Conservation (phyloP, 2,797 vertebrate genomes). For the Mionectes olivaceus region DNA sequence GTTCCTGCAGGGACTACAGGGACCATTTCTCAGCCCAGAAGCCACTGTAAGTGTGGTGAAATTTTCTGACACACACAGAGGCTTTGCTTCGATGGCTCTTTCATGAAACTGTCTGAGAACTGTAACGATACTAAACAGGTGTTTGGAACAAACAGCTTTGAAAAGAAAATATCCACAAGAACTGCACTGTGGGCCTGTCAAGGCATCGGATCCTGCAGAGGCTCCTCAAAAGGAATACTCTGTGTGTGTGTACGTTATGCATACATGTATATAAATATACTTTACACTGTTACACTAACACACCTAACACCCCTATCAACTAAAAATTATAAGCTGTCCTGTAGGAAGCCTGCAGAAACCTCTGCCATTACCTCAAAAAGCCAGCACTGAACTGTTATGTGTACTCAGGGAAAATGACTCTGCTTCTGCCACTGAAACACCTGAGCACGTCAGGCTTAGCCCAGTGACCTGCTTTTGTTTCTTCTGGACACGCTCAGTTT, state of each 20-base stretch:
- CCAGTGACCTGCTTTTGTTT: background rate
- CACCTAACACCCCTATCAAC: background rate
- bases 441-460: background rate
- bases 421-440: background rate
- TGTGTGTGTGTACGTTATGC: background rate
- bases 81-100: background rate
- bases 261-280: background rate
- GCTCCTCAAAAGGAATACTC: background rate
- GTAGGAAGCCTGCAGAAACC: background rate
- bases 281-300: background rate
- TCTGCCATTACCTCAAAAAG: background rate
- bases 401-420: background rate
- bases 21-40: background rate
- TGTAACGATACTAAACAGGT: accelerated
- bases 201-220: background rate
- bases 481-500: accelerated
- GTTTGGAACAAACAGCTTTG: background rate
- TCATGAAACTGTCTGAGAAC: background rate
- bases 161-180: background rate
- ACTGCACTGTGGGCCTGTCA: background rate
- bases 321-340: background rate
- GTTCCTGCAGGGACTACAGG: background rate
- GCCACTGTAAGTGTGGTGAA: background rate
- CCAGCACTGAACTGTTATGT: background rate
- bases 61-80: background rate